Conservation (phyloP, 1,140 invertebrate genomes). For the Psix sp. region DNA sequence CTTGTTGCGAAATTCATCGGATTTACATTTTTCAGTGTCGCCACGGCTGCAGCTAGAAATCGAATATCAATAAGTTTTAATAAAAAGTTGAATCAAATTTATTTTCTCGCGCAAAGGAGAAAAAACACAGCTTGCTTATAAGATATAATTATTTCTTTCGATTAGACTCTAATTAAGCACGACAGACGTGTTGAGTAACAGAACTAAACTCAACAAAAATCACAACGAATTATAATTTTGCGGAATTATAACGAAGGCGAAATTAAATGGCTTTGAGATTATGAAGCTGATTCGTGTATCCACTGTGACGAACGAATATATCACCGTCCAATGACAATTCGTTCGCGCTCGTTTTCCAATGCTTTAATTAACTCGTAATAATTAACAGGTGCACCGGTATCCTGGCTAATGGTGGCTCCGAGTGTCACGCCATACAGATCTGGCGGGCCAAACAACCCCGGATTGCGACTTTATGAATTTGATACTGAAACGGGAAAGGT, state of each 20-base stretch:
- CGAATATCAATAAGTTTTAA: constrained; percentile 36
- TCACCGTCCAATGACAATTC: constrained; percentile 1
- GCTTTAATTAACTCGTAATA: constrained; percentile 44
- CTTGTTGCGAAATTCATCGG: constrained; percentile 32
- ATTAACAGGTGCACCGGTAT: constrained; percentile 84
- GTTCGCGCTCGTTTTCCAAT: constrained; percentile 3
- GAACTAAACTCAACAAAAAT: no score
- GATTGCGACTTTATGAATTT: constrained; percentile 91
- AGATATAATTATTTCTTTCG: no score
- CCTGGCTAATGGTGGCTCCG: constrained; percentile 90
- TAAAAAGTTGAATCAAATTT: constrained; percentile 14
- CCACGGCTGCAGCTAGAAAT: constrained; percentile 21
- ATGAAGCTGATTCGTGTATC: no score
- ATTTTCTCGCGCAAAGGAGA: constrained; percentile 2
- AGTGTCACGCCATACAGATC: constrained; percentile 89
- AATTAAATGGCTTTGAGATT: no score
- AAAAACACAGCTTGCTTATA: no score
- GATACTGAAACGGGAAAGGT: constrained; percentile 89
- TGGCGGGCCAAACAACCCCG: constrained; percentile 90
- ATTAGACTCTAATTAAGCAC: no score
- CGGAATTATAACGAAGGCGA: no score
- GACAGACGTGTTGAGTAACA: no score
- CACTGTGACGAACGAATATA: constrained; percentile 3
- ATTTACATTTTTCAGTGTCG: constrained; percentile 44
- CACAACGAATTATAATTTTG: no score